Percentiles rank a stretch among this genome's conserved stretches.
Evolutionary conservation across 92 coral and sea anemone species (phyloP).

Genomic region (Palythoa grandis): DNA sequence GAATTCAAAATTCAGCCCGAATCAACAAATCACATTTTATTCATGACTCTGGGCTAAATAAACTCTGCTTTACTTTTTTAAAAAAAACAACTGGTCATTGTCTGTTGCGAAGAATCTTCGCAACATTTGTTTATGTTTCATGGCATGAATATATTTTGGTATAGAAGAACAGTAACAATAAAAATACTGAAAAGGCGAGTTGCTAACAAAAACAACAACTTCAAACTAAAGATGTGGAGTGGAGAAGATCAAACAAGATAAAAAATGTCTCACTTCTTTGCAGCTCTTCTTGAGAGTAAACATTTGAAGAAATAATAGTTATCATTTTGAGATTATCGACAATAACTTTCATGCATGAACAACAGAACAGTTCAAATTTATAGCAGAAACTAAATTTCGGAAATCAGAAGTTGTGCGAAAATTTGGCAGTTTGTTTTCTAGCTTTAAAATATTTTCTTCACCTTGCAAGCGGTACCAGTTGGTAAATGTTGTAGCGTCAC

Average conservation of each 20-base stretch:
- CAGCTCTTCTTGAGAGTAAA: not conserved
- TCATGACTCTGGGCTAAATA: not conserved
- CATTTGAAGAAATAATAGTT: not conserved
- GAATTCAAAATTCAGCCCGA: too few species aligned
- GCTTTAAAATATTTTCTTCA: not conserved
- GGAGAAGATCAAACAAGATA: not conserved
- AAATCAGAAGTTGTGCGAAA: not conserved
- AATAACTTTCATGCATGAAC: not conserved
- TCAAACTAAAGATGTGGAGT: not conserved
- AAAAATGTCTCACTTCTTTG: not conserved
- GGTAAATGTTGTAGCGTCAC: not conserved
- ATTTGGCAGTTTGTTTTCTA: not conserved
- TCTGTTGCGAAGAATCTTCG: not conserved
- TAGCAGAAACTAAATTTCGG: not conserved
- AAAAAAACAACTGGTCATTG: not conserved
- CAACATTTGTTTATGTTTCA: not conserved
- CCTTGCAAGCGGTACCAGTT: not conserved
- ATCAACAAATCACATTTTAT: not conserved
- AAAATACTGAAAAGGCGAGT: not conserved
- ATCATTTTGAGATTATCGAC: not conserved
- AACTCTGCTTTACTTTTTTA: not conserved
- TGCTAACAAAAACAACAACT: not conserved
- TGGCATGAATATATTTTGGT: not conserved
- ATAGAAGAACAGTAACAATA: conserved; percentile 31
- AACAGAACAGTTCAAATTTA: not conserved